Base-by-base conservation (phyloP, 1,140 invertebrate species). In the Chymomyza costata region DNA sequence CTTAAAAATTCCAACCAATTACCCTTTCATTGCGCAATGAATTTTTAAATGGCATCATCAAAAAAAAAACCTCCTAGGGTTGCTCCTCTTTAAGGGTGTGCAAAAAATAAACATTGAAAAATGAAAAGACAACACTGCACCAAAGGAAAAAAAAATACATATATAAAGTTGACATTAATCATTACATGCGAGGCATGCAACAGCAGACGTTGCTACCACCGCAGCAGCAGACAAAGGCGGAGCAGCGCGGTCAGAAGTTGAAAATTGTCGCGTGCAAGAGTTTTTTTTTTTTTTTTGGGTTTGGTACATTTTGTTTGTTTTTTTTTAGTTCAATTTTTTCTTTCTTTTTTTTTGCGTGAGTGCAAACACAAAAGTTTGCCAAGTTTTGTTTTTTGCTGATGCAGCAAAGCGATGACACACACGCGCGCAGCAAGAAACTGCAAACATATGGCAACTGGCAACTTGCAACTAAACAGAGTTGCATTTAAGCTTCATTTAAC, bases 151-250 rank as follows among this genome's bases (percentile, higher is more conserved):
- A 45, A 16, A 30, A 25, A 57, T 6, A 11, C 13, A 5, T 3
- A 34, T 6, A 74, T 78, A 70, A 70, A 70, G 63, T 63, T 56
- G 43, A 64, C 73, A 80, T 80, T 80, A 80, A 81, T 80, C 73
- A 80, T 80, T 81, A 43, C 50, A 57, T 80, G 64, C 49, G 55
- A 71, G 63, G 66, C 65, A 70, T 65, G 62, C 46, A 17, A n/a
- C n/a, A 37, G 32, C 10, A 17, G 38, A n/a, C 30, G 13, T 19
- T 11, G n/a, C n/a, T n/a, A n/a, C n/a, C n/a, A n/a, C n/a, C n/a
- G 21, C 37, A 8, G 8, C 8, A 11, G 17, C 10, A 15, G 32
- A 21, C 13, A 31, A 34, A n/a, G 15, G 28, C 11, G 32, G 21
- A 11, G 15, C 3, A 31, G 13, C 6, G 19, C n/a, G 19, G 8